phyloP scores from a whole-genome alignment of 2,888 invertebrate species.

The Cataglyphis cursor region DNA sequence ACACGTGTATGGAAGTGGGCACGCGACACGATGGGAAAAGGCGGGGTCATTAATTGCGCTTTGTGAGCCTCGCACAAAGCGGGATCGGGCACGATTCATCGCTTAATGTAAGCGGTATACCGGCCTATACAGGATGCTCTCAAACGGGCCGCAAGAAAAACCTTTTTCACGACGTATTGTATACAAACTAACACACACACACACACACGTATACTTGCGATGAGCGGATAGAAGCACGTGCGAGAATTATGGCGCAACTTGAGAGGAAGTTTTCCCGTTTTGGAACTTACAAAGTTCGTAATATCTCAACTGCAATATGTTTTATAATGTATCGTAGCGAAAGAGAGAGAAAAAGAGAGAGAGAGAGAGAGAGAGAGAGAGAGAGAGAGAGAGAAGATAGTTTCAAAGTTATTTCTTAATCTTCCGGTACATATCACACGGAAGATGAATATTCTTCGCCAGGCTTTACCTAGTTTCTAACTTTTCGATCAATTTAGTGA shows the following conservation, averaged over 20 bases:
- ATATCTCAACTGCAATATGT: constrained; percentile 36
- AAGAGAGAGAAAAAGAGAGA: too few species aligned
- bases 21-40: constrained; percentile 45
- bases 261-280: constrained; percentile 30
- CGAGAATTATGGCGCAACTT: constrained; percentile 28
- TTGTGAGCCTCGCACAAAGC: constrained; percentile 37
- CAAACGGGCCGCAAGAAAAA: constrained; percentile 17
- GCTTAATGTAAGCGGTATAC: neutral
- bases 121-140: constrained; percentile 13
- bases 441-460: neutral
- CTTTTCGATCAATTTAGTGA: neutral
- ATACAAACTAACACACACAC: neutral
- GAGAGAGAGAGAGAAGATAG: neutral
- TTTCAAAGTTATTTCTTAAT: constrained; percentile 25
- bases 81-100: constrained; percentile 36
- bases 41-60: constrained; percentile 43
- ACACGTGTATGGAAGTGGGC: neutral
- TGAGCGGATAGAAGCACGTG: neutral
- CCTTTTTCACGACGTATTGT: neutral
- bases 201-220: neutral
- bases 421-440: neutral
- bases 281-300: constrained; percentile 26
- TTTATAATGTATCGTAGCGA: constrained; percentile 10
- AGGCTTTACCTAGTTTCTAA: constrained; percentile 6
- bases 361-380: too few species aligned